Evolutionary conservation across 2,113 vertebrate genomes (phyloP), one percentile per base, ranked within the genome.

Genomic region (Calidris pugnax): DNA sequence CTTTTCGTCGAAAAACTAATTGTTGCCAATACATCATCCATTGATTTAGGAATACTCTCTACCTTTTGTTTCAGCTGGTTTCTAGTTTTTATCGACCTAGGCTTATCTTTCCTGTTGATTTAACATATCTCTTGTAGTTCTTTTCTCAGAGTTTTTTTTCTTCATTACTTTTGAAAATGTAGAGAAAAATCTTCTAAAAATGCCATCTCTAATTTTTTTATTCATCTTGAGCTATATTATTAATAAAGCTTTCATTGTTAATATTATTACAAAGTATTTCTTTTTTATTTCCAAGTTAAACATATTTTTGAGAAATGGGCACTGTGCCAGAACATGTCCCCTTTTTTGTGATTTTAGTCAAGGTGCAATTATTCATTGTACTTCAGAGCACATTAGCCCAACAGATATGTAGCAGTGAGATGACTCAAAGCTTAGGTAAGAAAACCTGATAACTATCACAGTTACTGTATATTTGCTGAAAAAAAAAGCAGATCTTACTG

Each of bases 1-100:
- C 30, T 92, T 92, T 94, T 84, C 5, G 77, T 78, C 66, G 81
- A 45, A 41, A 83, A 85, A 85, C 33, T 55, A 90, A 94, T 93
- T 51, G 37, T 84, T 83, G 26, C 75, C 13, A 85, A 14, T 88
- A 30, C 45, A 26, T 62, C 45, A 90, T 66, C 20, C n/a, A 51
- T 43, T 62, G 41, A 63, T 95, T 67, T 77, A 84, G 41, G 19
- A 85, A 30, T 64, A 55, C 28, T 66, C 5, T 39, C 22, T 64
- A 18, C 32, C 35, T 87, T 10, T 82, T 93, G 35, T 66, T 90
- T 89, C n/a, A 84, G 37, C 13, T 5, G 3, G 7, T 4, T 57
- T 9, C n/a, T 84, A 37, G 21, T 11, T 57, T 64, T 78, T 85
- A 51, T 41, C 30, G 56, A 41, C 45, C 13, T 56, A 51, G 39